Evolutionary conservation across 2,113 vertebrate species (phyloP).

Genomic region (Leptobrachium leishanense): DNA sequence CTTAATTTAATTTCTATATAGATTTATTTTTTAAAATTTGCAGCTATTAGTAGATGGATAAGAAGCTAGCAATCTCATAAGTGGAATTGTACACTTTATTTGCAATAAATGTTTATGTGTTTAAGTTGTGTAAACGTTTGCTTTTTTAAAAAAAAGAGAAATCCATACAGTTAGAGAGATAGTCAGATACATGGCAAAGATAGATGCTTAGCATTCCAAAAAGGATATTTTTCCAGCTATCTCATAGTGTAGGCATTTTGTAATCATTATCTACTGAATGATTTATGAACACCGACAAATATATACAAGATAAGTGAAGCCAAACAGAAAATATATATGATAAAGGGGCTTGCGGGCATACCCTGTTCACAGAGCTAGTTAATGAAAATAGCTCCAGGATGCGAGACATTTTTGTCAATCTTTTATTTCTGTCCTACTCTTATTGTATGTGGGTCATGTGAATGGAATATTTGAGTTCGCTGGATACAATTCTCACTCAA

Average conservation of each 20-base stretch:
- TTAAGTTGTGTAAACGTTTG: too few species aligned
- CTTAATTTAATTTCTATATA: too few species aligned
- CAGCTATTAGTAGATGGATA: too few species aligned
- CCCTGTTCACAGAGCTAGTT: neutral
- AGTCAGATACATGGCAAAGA: neutral
- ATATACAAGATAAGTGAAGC: constrained; percentile 1
- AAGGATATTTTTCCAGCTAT: neutral
- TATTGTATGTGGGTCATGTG: neutral
- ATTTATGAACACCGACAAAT: neutral
- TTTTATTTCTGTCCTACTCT: neutral
- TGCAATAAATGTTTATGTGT: too few species aligned
- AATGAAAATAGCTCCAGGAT: constrained; percentile 7
- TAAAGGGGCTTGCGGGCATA: neutral
- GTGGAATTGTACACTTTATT: too few species aligned
- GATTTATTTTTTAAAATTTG: too few species aligned
- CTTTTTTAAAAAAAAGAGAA: neutral
- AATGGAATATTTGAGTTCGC: neutral
- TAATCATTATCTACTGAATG: neutral
- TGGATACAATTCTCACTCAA: neutral
- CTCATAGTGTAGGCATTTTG: neutral
- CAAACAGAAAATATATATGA: neutral
- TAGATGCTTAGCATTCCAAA: neutral
- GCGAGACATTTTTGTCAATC: constrained; percentile 7
- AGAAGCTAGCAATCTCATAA: too few species aligned
- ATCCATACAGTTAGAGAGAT: neutral